Evolutionary conservation across 2,797 vertebrate species (phyloP).

Genomic region (Pagetopsis macropterus): DNA sequence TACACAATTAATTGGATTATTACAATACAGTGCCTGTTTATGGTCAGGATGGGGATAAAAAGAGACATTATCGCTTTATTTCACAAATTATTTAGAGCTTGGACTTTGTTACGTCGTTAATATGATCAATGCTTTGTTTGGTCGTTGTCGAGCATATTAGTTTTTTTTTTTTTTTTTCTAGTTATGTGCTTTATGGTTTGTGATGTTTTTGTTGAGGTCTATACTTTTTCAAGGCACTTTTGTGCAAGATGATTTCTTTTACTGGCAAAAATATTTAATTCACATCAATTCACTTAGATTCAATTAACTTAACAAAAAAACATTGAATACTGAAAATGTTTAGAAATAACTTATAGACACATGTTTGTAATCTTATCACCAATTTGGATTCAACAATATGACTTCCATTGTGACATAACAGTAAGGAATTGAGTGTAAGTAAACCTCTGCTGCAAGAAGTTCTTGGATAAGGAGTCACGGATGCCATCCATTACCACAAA

Average conservation of each 20-base stretch:
- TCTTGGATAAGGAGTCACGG: conserved; percentile 7
- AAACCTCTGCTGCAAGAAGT: conserved; percentile 12
- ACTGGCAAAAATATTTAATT: neutral
- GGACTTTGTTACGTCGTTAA: neutral
- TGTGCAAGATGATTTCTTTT: neutral
- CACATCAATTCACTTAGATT: neutral
- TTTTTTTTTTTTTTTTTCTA: neutral
- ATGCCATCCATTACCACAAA: conserved; percentile 11
- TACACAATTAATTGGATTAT: neutral
- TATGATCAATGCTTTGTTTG: neutral
- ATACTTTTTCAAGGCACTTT: neutral
- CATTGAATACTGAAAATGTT: neutral
- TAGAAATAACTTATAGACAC: neutral
- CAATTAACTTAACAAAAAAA: neutral
- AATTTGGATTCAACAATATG: conserved; percentile 1
- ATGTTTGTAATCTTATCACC: neutral
- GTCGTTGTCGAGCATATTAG: neutral
- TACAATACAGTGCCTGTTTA: neutral
- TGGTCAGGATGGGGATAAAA: neutral
- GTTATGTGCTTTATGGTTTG: neutral
- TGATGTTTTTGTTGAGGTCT: too few relatives aligned
- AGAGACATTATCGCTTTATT: neutral
- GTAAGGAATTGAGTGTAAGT: conserved; percentile 2
- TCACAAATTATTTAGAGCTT: neutral
- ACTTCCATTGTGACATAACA: neutral